Percentiles rank a stretch among this genome's conserved stretches.
Conservation (phyloP, 2,113 vertebrate species). For the Albula glossodonta region DNA sequence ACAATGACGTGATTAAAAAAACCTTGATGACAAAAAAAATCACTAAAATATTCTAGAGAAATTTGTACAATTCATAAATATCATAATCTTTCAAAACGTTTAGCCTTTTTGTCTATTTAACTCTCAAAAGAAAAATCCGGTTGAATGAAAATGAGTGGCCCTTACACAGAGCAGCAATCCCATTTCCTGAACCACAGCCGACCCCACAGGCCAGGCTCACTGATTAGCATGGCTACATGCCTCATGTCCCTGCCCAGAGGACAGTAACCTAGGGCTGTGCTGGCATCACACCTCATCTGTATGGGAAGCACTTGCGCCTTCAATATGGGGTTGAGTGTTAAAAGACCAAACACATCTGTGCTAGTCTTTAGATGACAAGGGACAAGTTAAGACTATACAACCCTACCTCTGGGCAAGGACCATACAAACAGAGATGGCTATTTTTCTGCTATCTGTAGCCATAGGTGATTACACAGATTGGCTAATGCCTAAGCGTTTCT, state of each 20-base stretch:
- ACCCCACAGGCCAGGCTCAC: neutral
- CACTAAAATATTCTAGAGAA: conserved; percentile 1
- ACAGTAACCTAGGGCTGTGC: neutral
- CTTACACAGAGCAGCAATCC: neutral
- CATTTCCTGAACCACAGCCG: neutral
- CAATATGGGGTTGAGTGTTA: neutral
- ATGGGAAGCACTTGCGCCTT: neutral
- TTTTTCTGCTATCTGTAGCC: neutral
- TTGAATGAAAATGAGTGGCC: neutral
- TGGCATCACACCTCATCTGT: neutral
- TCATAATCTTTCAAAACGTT: neutral
- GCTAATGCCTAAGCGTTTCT: neutral
- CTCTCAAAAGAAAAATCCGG: neutral
- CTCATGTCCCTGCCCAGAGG: neutral
- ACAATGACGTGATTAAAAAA: conserved; percentile 52
- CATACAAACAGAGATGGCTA: neutral
- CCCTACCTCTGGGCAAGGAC: neutral
- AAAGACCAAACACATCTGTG: no score
- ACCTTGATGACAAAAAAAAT: conserved; percentile 30
- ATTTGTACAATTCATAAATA: conserved; percentile 17
- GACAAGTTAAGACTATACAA: neutral
- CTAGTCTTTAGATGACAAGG: neutral
- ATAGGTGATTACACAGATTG: neutral
- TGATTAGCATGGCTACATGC: neutral
- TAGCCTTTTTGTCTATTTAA: neutral